phyloP scores from a whole-genome alignment of 1,140 invertebrate genomes.

The Steinernema khuongi region DNA sequence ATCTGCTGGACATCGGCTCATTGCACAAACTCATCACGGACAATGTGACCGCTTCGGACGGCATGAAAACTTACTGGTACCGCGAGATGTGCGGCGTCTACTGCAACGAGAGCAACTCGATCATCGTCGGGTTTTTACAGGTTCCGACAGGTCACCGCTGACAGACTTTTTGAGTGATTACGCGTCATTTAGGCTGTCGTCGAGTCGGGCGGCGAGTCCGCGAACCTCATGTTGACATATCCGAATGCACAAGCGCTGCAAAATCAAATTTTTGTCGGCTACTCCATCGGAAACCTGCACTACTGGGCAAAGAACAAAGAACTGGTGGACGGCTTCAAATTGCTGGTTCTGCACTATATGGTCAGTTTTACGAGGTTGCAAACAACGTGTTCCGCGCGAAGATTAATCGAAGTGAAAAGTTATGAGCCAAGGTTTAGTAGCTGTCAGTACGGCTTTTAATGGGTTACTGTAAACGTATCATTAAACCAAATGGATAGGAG shows the following conservation, averaged over 20 bases:
- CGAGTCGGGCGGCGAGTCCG: conserved; percentile 25
- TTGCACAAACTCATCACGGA: conserved; percentile 47
- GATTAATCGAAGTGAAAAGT: no score
- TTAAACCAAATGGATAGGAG: no score
- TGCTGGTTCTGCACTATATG: conserved; percentile 54
- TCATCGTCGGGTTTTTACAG: conserved; percentile 49
- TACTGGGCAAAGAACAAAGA: conserved; percentile 21
- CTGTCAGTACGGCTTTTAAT: conserved; percentile 13
- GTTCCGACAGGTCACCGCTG: conserved; percentile 36
- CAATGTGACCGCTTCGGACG: conserved; percentile 41
- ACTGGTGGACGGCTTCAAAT: conserved; percentile 40
- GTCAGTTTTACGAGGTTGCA: conserved; percentile 34
- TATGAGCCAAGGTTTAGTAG: no score
- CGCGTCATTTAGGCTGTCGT: conserved; percentile 32
- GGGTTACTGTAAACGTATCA: neutral
- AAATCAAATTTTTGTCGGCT: conserved; percentile 42
- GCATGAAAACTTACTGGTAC: conserved; percentile 32
- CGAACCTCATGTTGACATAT: conserved; percentile 43
- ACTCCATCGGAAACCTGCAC: conserved; percentile 44
- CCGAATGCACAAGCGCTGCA: conserved; percentile 45
- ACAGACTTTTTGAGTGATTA: neutral
- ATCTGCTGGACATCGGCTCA: conserved; percentile 37
- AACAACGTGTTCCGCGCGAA: neutral
- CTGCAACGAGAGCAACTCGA: conserved; percentile 54
- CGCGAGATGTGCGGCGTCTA: conserved; percentile 50